phyloP scores from a whole-genome alignment of 2,113 vertebrate species.

The Centropus unirufus region DNA sequence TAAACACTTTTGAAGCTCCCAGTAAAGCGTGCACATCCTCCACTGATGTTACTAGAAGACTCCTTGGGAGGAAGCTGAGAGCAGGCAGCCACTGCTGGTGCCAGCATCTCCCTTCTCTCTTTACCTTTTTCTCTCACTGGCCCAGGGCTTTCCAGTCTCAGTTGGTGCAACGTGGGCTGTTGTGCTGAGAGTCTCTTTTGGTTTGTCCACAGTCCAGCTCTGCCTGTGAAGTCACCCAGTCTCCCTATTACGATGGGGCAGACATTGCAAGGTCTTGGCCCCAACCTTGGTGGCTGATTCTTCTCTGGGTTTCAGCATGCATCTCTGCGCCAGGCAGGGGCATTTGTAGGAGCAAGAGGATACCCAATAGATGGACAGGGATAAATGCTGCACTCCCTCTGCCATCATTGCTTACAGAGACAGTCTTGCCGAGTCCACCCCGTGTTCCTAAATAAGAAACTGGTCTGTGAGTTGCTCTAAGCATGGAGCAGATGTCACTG shows the following conservation, averaged over 20 bases:
- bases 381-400: neutral
- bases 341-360: neutral
- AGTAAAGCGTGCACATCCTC: slow-evolving; percentile 55
- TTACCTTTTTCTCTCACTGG: neutral
- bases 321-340: fast-evolving
- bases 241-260: neutral
- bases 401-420: neutral
- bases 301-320: neutral
- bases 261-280: neutral
- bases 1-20: slow-evolving; percentile 77
- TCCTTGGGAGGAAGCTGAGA: slow-evolving; percentile 71
- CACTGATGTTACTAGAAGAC: slow-evolving; percentile 57
- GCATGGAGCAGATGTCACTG: neutral
- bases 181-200: neutral
- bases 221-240: neutral
- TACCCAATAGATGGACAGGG: neutral
- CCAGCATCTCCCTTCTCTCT: neutral
- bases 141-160: neutral
- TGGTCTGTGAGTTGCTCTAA: neutral
- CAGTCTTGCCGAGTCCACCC: neutral
- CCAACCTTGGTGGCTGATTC: neutral
- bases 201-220: neutral
- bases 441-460: neutral
- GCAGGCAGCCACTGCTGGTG: slow-evolving; percentile 42
- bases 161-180: neutral